A percentile compares a stretch with the other conserved stretches of the same genome.
Evolutionary conservation across 2,113 vertebrate species (phyloP).

Genomic region (Brevimyrus niger): DNA sequence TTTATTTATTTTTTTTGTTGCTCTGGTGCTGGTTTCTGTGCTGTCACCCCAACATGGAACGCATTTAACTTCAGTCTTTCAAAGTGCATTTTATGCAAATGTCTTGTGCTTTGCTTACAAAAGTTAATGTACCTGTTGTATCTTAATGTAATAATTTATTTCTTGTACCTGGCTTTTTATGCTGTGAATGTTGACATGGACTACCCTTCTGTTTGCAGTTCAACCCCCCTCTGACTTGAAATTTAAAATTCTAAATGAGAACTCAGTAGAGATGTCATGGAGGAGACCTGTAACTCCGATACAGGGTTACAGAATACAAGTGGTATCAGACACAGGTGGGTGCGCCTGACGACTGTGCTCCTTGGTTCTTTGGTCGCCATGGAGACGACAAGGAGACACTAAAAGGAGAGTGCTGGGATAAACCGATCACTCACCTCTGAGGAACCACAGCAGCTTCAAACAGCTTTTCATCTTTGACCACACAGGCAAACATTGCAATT

Average conservation of each 20-base stretch:
- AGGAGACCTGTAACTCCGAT: constrained; percentile 69
- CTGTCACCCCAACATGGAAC: constrained; percentile 79
- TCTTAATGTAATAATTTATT: constrained; percentile 15
- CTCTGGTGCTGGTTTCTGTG: constrained; percentile 62
- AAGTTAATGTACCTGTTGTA: constrained; percentile 27
- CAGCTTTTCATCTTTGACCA: background rate
- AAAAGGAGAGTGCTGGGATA: background rate
- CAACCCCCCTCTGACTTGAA: constrained; percentile 92
- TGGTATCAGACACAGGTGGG: constrained; percentile 80
- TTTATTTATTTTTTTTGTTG: constrained; percentile 50
- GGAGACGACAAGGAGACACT: background rate
- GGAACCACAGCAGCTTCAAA: background rate
- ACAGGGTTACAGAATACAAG: constrained; percentile 87
- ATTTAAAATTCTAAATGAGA: constrained; percentile 99
- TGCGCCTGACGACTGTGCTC: constrained; percentile 1
- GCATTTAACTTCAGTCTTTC: constrained; percentile 76
- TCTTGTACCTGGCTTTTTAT: constrained; percentile 16
- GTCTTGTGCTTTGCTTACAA: constrained; percentile 56
- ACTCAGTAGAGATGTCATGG: constrained; percentile 97
- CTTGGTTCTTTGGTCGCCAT: background rate
- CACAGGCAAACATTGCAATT: background rate
- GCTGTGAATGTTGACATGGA: constrained; percentile 46
- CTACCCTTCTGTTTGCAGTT: constrained; percentile 75
- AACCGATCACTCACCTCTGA: background rate
- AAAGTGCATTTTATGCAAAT: constrained; percentile 77